Evolutionary conservation across 2,113 vertebrate genomes (phyloP), one percentile per base, ranked within the genome.

Genomic region (Pterophyllum scalare): DNA sequence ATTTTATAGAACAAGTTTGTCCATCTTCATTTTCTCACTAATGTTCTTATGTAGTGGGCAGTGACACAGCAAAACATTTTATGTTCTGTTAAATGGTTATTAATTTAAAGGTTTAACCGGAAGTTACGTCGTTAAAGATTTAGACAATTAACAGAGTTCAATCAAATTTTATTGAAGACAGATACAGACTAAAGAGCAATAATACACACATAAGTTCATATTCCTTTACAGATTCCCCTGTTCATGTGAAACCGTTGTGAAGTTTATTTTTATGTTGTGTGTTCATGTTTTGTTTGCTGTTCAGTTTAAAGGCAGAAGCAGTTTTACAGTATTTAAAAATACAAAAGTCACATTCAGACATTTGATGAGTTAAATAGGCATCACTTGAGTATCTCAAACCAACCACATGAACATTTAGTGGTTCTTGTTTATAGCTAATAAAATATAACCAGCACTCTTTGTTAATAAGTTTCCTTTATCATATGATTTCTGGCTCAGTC

Each of bases 151-250:
- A 60, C 17, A 28, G 26, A 52, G 46, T 79, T 86, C 7, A 64
- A 83, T 82, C 75, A 59, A 12, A 58, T 80, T 82, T 87, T 85
- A 87, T 82, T 78, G 4, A 46, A 67, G 61, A 57, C 59, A 28
- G 6, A 64, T 26, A 22, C 28, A 35, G 22, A 62, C 74, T 49
- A n/a, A 14, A 7, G 56, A 81, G 57, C 13, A 74, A 80, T 59
- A 35, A 74, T 19, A 80, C 19, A 81, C 33, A 61, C 2, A 35
- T 26, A 11, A 2, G 19, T 83, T 77, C 28, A 80, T 75, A 49
- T 61, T 57, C 24, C 49, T 67, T 85, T 54, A 58, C 14, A 65
- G 17, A 74, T 26, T 78, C 65, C 22, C 28, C 28, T 80, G 11
- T 75, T 14, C 24, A 38, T 59, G 10, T 62, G 6, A 49, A 82